Evolutionary conservation across 2,113 vertebrate genomes (phyloP), one percentile per base, ranked within the genome.

Genomic region (Onychostoma macrolepis): DNA sequence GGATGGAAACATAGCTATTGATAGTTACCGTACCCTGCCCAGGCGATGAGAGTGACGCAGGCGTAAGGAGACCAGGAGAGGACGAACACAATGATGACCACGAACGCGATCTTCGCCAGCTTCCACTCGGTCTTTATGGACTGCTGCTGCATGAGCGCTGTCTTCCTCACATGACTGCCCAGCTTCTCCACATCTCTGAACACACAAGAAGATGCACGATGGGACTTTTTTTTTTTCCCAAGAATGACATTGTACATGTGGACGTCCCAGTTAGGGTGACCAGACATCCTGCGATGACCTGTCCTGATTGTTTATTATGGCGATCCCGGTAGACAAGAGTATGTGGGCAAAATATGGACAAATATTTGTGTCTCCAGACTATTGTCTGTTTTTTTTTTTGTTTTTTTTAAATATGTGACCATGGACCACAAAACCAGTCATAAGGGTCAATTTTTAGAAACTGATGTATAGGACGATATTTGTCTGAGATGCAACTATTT

Each of bases 11-110:
- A 41, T 41, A 98, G 88, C 3, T 48, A 48, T 48, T 48, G 45
- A 48, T 48, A 4, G 13, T 15, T 15, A 12, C 13, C 15, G 45
- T 48, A 99, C 97, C 98, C 98, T 28, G 98, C 94, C 94, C 97
- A 99, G 91, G 97, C 97, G 90, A 97, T 93, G 77, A 99, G 91
- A 24, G 97, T 97, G 88, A 99, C 96, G 1, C 94, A 92, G 84
- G 98, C 96, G 84, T 99, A 99, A 1, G 98, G 97, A 17, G 97
- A 96, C 97, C 98, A 99, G 91, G 97, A 99, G 77, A 99, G 92
- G 78, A 98, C 95, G 45, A 95, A 98, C 41, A 98, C 95, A 33
- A 97, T 94, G 88, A 97, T 97, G 90, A 97, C 93, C 5, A 98
- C 94, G 85, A 98, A 93, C 7, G 96, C 96, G 0, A 97, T 95